Evolutionary conservation across 2,888 invertebrate genomes (phyloP), one percentile per base, ranked within the genome.

Genomic region (Drosophila setosimentum): DNA sequence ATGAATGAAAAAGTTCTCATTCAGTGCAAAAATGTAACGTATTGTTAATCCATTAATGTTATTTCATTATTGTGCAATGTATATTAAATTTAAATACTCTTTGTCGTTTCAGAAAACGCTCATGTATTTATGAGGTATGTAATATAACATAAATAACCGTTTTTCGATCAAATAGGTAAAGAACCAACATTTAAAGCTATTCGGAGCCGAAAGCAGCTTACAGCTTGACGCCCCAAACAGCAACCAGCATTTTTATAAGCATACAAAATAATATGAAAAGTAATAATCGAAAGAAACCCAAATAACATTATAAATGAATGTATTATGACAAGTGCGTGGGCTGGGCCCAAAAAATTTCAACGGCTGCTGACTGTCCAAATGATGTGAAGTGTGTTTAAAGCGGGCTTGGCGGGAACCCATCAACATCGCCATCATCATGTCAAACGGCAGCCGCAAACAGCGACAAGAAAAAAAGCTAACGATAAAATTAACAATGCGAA

Each of bases 291-390:
- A 73, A 80, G 61, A 79, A 62, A 49, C 7, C 50, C 32, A 55
- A 75, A 80, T 76, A 83, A 80, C 82, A 79, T 80, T 68, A 71
- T 87, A 82, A 82, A 87, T 80, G 85, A 87, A 85, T 85, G 83
- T 85, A 85, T 89, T 89, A 80, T 86, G 85, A 86, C 85, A 86
- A 86, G 88, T 86, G 85, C 88, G 85, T 86, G 88, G 90, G 85
- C 54, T 71, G 73, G 58, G 42, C 49, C 21, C 11, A 21, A 53
- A 55, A 27, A 40, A 30, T 29, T 60, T 53, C 54, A 33, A 35
- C 45, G 27, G 62, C 24, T 21, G 49, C 21, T 27, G 72, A 58
- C 62, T 76, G 76, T 79, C 79, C 60, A 78, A 81, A 82, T 67
- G 64, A 82, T 82, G 68, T 68, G 81, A 64, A 69, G 78, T 69